Evolutionary conservation across 2,113 vertebrate species (phyloP), one percentile per base, ranked within the genome.

Genomic region (Neodon shergylaensis): DNA sequence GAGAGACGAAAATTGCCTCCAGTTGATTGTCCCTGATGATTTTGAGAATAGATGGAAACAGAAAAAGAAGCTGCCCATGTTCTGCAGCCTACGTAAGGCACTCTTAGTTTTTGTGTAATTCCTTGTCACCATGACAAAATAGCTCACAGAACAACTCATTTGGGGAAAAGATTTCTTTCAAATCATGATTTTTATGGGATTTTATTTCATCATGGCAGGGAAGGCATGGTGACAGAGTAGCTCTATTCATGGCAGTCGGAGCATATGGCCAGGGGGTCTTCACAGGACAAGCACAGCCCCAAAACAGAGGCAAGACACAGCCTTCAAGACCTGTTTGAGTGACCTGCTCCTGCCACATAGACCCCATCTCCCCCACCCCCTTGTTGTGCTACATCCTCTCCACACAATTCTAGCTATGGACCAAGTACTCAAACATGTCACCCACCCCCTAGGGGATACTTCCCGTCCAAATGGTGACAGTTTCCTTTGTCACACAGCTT

Each of bases 71-170:
- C 42, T 79, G 52, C 76, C 65, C 44, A 13, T 52, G 12, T 90
- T 76, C 94, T 87, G 31, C 88, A 17, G 83, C 90, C 44, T 91
- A 78, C 92, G 72, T 36, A 91, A 87, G 19, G 83, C 16, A 44
- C 17, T 88, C 36, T 81, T 33, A 42, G 39, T 84, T 73, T 88
- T 74, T 58, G 16, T 88, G 13, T 52, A 24, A 54, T 52, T 70
- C 49, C 52, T 54, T 74, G n/a, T 74, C 47, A 54, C 26, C 10
- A 26, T 74, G 49, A 19, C 24, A 88, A 39, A 88, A 49, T 58
- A 33, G 16, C 49, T 74, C n/a, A 39, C 52, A 31, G 49, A 42
- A 74, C 7, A 31, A 58, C 49, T 88, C 68, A 42, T 12, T 54
- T 54, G 17, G 24, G 42, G 70, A 16, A 74, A 58, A 58, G 5